phyloP scores from a whole-genome alignment of 2,888 invertebrate species.

The Melanophora roralis region DNA sequence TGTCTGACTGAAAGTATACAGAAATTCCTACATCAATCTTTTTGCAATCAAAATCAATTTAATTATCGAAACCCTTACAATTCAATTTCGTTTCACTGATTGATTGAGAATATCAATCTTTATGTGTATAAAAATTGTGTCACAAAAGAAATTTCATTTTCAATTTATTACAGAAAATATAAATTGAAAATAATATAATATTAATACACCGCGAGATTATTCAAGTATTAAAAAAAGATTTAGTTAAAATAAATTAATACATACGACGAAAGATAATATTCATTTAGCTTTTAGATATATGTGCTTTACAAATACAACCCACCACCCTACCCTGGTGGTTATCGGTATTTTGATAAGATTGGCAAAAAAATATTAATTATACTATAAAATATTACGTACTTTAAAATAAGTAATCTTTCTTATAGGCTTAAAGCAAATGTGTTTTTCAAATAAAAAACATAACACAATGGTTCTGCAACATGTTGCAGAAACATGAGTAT shows the following conservation, averaged over 20 bases:
- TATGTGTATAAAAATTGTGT: neutral
- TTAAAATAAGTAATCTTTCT: too few relatives aligned
- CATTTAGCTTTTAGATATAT: neutral
- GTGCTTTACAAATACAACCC: too few relatives aligned
- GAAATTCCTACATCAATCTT: conserved; percentile 24
- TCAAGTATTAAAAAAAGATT: neutral
- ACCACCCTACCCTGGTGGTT: too few relatives aligned
- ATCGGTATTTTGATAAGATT: too few relatives aligned
- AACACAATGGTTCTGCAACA: too few relatives aligned
- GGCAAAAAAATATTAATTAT: too few relatives aligned
- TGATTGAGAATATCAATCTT: neutral
- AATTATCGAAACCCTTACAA: conserved; percentile 14
- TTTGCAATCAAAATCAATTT: conserved; percentile 4
- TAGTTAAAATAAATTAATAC: neutral
- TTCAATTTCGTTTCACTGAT: conserved; percentile 5
- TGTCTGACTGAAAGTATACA: neutral
- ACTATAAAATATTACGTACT: too few relatives aligned
- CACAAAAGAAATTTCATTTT: neutral
- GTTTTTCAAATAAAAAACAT: too few relatives aligned
- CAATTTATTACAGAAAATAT: neutral
- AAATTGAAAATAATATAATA: neutral
- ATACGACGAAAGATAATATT: neutral
- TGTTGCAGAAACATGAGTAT: too few relatives aligned
- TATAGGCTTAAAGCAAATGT: too few relatives aligned
- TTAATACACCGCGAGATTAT: neutral